Conservation (phyloP, 2,113 vertebrate species). For the Burhinus oedicnemus region DNA sequence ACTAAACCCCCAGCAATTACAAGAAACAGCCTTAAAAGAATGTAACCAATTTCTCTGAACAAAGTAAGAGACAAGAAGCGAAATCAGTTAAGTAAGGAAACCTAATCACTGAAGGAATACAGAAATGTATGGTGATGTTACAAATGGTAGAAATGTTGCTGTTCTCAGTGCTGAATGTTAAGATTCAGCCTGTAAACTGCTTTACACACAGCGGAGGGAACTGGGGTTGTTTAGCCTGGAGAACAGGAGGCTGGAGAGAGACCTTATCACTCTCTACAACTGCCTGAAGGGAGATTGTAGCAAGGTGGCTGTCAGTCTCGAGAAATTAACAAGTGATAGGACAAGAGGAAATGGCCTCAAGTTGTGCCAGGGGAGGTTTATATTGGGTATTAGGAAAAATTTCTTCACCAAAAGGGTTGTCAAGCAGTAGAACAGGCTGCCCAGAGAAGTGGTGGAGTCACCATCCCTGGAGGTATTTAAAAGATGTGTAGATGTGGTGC, state of each 20-base stretch:
- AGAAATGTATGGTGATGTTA: neutral
- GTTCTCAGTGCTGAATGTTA: slow-evolving; percentile 14
- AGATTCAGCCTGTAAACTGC: neutral
- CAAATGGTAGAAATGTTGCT: neutral
- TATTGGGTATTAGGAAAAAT: neutral
- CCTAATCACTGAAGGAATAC: neutral
- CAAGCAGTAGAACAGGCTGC: neutral
- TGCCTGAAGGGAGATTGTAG: neutral
- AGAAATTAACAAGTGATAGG: neutral
- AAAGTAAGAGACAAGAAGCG: neutral
- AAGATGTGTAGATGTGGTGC: too few species aligned
- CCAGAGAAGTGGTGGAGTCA: neutral
- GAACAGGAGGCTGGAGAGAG: neutral
- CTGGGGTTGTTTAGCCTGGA: neutral
- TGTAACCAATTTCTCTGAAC: neutral
- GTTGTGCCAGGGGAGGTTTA: neutral
- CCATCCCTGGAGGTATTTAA: neutral
- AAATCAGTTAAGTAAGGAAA: neutral
- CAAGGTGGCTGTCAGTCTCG: rapidly evolving
- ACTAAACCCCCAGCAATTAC: neutral
- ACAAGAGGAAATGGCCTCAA: neutral
- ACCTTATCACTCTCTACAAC: neutral
- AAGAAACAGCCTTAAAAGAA: neutral
- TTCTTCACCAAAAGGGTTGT: neutral
- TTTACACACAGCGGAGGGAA: neutral